These are phyloP conservation scores for Scolopax bukidnonensis DNA, from an alignment of 2,797 vertebrate species.

Conservation along the genomic window DNA sequence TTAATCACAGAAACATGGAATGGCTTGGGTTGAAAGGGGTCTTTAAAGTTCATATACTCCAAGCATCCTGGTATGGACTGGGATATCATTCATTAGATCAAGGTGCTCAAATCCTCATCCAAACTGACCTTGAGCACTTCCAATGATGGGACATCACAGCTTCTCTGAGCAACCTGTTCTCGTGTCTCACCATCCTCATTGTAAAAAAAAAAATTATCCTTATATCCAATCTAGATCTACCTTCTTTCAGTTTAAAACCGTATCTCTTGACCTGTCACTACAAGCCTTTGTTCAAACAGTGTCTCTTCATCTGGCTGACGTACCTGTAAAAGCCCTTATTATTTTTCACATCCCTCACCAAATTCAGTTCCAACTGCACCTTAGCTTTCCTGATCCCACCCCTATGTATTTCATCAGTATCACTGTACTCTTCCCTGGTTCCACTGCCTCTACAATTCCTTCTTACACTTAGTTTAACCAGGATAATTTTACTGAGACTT, in stretches of 20 bases:
- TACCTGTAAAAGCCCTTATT: not conserved
- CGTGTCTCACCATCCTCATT: not conserved
- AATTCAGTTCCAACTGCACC: not conserved
- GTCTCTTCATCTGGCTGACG: accelerated
- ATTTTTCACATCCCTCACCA: not conserved
- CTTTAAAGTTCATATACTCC: not conserved
- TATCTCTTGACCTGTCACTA: not conserved
- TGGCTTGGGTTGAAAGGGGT: not conserved
- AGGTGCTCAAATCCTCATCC: not conserved
- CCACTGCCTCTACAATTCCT: not conserved
- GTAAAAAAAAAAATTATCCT: not conserved
- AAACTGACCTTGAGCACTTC: not conserved
- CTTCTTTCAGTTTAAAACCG: not conserved
- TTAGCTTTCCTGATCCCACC: not conserved
- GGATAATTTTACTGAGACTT: not conserved
- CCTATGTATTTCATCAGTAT: not conserved
- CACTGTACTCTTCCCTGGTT: not conserved
- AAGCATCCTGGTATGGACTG: not conserved
- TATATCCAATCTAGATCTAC: not conserved
- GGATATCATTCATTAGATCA: not conserved
- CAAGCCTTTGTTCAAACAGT: not conserved
- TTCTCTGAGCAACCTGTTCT: not conserved
- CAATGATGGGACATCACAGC: not conserved
- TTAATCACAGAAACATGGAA: not conserved
- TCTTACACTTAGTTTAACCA: not conserved